Percentiles rank a stretch among this genome's conserved stretches.
phyloP scores from a whole-genome alignment of 2,797 vertebrate species.

The Lerista edwardsae region DNA sequence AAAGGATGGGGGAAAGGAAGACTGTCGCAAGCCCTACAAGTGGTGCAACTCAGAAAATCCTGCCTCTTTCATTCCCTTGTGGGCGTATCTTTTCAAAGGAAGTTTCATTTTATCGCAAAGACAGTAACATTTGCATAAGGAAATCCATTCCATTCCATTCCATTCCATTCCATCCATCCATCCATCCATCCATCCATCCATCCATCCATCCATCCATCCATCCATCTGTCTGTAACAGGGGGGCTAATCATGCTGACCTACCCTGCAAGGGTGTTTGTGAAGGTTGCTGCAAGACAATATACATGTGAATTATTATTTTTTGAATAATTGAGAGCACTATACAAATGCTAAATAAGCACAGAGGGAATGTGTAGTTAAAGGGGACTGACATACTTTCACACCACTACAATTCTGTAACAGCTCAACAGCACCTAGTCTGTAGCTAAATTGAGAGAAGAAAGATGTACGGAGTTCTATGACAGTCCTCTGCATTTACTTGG shows the following conservation, averaged over 20 bases:
- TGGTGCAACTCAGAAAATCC: no score
- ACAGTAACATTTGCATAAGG: slow-evolving; percentile 11
- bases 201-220: neutral
- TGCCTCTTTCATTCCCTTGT: neutral
- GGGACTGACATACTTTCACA: slow-evolving; percentile 8
- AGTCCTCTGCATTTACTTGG: slow-evolving; percentile 41
- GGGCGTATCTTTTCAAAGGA: slow-evolving; percentile 19
- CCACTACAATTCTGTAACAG: fast-evolving
- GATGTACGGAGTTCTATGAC: slow-evolving; percentile 5
- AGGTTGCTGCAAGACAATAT: neutral
- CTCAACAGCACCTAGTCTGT: slow-evolving; percentile 27
- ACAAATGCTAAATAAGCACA: neutral
- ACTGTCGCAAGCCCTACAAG: no score
- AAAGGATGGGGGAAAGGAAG: no score
- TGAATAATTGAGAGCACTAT: neutral
- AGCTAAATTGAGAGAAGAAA: slow-evolving; percentile 23
- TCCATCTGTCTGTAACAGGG: neutral
- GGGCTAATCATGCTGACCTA: neutral
- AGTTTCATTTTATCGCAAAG: slow-evolving; percentile 4
- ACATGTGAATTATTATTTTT: neutral
- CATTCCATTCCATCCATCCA: no score
- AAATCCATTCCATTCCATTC: neutral
- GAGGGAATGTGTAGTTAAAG: neutral
- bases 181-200: neutral
- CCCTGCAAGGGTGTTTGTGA: neutral